These are phyloP conservation scores for Argyra leucocephala DNA, from an alignment of 2,888 invertebrate genomes.

Conservation along the genomic window DNA sequence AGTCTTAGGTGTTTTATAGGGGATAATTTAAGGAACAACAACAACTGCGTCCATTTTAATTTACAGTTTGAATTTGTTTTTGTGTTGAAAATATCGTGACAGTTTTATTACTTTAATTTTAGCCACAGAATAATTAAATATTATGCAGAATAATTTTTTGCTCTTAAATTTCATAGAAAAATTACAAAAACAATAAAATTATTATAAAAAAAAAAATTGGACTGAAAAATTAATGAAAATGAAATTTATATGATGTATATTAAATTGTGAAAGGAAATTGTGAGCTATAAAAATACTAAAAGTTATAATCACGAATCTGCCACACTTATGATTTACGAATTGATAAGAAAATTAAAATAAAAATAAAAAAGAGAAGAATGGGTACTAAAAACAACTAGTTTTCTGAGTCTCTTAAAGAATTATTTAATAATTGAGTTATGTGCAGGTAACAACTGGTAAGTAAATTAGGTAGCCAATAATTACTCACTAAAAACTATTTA, in stretches of 20 bases:
- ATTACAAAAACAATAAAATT: not conserved
- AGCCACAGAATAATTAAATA: not conserved
- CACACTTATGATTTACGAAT: not conserved
- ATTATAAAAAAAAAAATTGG: not conserved
- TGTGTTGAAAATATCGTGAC: not conserved
- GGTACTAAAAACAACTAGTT: no score
- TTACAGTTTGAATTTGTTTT: no score
- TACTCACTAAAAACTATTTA: no score
- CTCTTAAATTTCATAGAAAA: not conserved
- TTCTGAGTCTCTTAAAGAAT: no score
- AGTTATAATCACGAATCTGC: not conserved
- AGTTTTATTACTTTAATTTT: not conserved
- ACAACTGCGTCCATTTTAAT: no score
- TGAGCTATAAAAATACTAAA: constrained; percentile 1
- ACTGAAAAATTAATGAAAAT: no score
- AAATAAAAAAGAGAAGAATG: not conserved
- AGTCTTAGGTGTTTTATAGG: no score
- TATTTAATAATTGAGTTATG: no score
- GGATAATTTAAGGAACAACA: no score
- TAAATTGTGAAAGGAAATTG: not conserved
- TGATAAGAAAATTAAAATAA: not conserved
- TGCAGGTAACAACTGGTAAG: no score
- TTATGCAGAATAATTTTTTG: not conserved
- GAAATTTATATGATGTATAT: not conserved
- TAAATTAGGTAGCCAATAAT: no score